Conservation (phyloP, 2,888 invertebrate species). For the Acrobeloides nanus region DNA sequence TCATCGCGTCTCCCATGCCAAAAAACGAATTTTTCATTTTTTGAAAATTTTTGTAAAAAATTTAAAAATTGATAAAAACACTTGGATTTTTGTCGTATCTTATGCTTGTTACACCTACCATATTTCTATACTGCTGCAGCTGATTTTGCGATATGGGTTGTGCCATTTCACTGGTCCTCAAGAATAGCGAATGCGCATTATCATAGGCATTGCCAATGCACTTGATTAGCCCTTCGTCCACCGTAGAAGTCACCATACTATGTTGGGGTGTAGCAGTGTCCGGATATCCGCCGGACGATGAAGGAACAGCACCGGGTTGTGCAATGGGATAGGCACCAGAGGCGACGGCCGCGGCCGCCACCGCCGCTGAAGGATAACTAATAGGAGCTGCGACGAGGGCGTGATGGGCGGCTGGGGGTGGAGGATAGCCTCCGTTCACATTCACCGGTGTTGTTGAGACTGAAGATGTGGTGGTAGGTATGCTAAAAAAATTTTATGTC, state of each 20-base stretch:
- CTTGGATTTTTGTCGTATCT: too few relatives aligned
- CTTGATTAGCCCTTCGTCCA: conserved; percentile 22
- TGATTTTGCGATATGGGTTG: conserved; percentile 10
- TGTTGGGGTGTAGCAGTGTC: conserved; percentile 6
- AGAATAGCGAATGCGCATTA: conserved; percentile 11
- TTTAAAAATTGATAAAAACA: neutral
- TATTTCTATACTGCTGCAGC: conserved; percentile 16
- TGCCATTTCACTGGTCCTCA: conserved; percentile 9
- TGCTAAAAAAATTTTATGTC: too few relatives aligned
- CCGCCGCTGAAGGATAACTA: conserved; percentile 23
- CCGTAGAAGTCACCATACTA: conserved; percentile 21
- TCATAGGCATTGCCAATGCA: conserved; percentile 19
- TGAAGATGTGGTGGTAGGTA: too few relatives aligned
- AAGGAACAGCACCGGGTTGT: conserved; percentile 21
- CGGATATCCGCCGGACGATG: conserved; percentile 14
- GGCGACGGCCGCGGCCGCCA: conserved; percentile 22
- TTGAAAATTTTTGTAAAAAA: neutral
- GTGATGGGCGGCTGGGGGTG: conserved; percentile 8
- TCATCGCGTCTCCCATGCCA: too few relatives aligned
- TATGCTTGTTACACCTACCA: too few relatives aligned
- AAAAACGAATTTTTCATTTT: too few relatives aligned
- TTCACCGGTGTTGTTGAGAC: too few relatives aligned
- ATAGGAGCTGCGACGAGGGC: conserved; percentile 5
- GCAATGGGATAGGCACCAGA: conserved; percentile 37
- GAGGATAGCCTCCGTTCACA: conserved; percentile 14